Percentiles rank a stretch among this genome's conserved stretches.
phyloP scores from a whole-genome alignment of 1,140 invertebrate genomes.

The honey bee (Apis mellifera) region Amel_HAv3.1 CM009943.2:4198001-4198500 shows the following conservation, averaged over 20 bases:
- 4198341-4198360: constrained; percentile 39
- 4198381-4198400: constrained; percentile 66
- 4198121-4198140: too few species aligned
- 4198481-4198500: constrained; percentile 78
- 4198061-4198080: constrained; percentile 16
- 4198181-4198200: too few species aligned
- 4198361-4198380: constrained; percentile 9
- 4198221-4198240: neutral
- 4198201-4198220: too few species aligned
- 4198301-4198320: constrained; percentile 36
- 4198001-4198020: neutral
- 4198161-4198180: too few species aligned
- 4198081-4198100: too few species aligned
- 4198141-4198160: too few species aligned
- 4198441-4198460: constrained; percentile 78
- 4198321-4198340: constrained; percentile 11
- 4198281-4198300: neutral
- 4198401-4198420: constrained; percentile 59
- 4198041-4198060: neutral
- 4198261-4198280: neutral
- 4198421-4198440: constrained; percentile 74
- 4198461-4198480: constrained; percentile 75
- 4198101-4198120: too few species aligned
- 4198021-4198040: neutral
- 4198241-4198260: neutral